Percentiles rank a stretch among this genome's conserved stretches.
phyloP scores from a whole-genome alignment of 2,888 invertebrate species.

The Drosophila kambysellisi region DNA sequence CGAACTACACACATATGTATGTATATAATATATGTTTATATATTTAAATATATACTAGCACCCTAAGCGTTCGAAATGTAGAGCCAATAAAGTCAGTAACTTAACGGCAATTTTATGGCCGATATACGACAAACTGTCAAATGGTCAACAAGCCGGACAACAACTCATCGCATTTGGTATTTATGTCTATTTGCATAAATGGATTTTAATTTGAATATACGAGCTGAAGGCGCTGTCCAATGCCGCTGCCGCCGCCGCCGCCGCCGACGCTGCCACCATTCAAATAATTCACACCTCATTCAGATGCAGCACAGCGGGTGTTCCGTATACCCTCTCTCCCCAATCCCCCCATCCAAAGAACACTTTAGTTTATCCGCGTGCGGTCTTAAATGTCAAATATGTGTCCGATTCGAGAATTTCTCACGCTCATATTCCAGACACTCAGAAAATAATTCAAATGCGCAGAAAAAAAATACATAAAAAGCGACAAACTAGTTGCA shows the following conservation, averaged over 20 bases:
- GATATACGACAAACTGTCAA: constrained; percentile 71
- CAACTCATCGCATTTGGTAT: constrained; percentile 54
- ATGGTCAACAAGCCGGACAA: constrained; percentile 45
- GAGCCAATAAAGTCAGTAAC: constrained; percentile 63
- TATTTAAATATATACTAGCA: background rate
- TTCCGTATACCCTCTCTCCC: background rate
- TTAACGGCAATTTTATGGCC: constrained; percentile 76
- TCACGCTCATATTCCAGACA: constrained; percentile 63
- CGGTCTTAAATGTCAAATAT: constrained; percentile 62
- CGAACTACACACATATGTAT: background rate
- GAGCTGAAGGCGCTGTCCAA: constrained; percentile 40
- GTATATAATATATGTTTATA: background rate
- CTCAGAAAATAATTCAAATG: constrained; percentile 59
- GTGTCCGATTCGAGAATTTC: constrained; percentile 59
- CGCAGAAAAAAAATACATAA: constrained; percentile 10
- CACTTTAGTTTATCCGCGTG: constrained; percentile 31
- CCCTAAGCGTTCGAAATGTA: constrained; percentile 2
- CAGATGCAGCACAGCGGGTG: constrained; percentile 50
- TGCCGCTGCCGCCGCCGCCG: constrained; percentile 18
- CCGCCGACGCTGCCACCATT: constrained; percentile 23
- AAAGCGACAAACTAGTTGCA: constrained; percentile 49
- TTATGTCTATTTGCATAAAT: constrained; percentile 73
- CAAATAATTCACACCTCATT: constrained; percentile 77
- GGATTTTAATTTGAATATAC: constrained; percentile 71
- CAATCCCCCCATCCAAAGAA: too few species aligned